Base-by-base conservation (phyloP, 2,888 invertebrate species). In the Parthenolecanium corni region DNA sequence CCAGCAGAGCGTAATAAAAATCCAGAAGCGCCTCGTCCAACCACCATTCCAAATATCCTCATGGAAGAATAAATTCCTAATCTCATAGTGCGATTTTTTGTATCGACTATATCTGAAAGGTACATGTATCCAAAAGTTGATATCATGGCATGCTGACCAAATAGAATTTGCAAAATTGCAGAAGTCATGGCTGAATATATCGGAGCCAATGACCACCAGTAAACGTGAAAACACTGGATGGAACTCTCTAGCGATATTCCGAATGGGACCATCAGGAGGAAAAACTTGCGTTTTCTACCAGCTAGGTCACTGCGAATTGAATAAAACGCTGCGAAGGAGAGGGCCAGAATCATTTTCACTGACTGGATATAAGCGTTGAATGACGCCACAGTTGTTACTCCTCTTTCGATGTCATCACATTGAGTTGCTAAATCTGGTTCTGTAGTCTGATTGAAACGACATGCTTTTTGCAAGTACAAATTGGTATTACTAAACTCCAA, bases 121-220 rank as follows among this genome's bases (percentile, higher is more conserved):
- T 58, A 58, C 20, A 58, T 23, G 12, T 49, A 31, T 18, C 23
- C 18, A 11, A 36, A 47, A 12, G 36, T 38, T 1, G 9, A 23
- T 11, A 49, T n/a, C 14, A 24, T 36, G 18, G 23, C 21, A 18
- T 38, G 21, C 3, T 49, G 38, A 9, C 58, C 58, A 14, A 16
- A 16, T 4, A 49, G 5, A 14, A 24, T 21, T 9, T 21, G 40
- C 14, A 58, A n/a, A 3, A 51, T 16, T 14, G 36, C 31, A 14
- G 18, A 36, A 6, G 31, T 21, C 3, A 51, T 12, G 1, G 47
- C 38, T 14, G 46, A 47, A 23, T 25, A 20, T 3, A 38, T 16
- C 42, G 69, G 67, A 9, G 67, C 64, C 68, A 68, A 69, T 2
- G 57, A 57, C 66, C 67, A 67, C 49, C 64, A 69, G 49, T 66